Percentiles rank a stretch among this genome's conserved stretches.
Conservation (phyloP, 37 sponge, comb jelly and placozoan species). For the Trichoplax adhaerens region DNA sequence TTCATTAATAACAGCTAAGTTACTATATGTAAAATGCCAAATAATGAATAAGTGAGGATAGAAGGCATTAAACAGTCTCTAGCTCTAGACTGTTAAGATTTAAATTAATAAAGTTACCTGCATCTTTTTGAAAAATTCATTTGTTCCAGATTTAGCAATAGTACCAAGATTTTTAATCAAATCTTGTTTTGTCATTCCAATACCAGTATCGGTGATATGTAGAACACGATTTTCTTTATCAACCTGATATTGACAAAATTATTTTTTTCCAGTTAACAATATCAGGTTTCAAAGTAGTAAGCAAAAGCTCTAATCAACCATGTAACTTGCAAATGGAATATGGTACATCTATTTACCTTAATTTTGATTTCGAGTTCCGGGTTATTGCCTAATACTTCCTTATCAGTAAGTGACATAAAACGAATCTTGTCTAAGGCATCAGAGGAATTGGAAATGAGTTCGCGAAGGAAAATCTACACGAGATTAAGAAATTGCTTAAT, state of each 20-base stretch:
- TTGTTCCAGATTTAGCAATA: conserved; percentile 96
- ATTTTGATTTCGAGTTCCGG: conserved; percentile 84
- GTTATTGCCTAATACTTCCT: conserved; percentile 45
- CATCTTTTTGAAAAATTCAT: conserved; percentile 84
- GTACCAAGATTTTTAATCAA: conserved; percentile 84
- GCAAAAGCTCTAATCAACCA: neutral
- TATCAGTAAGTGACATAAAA: conserved; percentile 88
- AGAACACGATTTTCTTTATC: conserved; percentile 66
- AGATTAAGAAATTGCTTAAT: neutral
- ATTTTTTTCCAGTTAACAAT: neutral
- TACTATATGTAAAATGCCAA: no score
- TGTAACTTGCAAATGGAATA: neutral
- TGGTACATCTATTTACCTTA: conserved; percentile 26
- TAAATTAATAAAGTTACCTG: conserved; percentile 6
- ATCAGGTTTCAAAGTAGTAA: neutral
- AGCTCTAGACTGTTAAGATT: no score
- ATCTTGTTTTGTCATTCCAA: conserved; percentile 86
- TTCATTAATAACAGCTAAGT: no score
- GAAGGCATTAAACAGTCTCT: no score
- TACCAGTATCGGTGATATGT: conserved; percentile 94
- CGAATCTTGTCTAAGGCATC: conserved; percentile 98
- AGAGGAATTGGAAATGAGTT: conserved; percentile 94
- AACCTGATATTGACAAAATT: conserved; percentile 8
- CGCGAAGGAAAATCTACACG: conserved; percentile 80
- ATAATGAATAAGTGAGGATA: no score